Evolutionary conservation across 2,888 invertebrate species (phyloP).

Genomic region (Sinopyrophorus schimmeli): DNA sequence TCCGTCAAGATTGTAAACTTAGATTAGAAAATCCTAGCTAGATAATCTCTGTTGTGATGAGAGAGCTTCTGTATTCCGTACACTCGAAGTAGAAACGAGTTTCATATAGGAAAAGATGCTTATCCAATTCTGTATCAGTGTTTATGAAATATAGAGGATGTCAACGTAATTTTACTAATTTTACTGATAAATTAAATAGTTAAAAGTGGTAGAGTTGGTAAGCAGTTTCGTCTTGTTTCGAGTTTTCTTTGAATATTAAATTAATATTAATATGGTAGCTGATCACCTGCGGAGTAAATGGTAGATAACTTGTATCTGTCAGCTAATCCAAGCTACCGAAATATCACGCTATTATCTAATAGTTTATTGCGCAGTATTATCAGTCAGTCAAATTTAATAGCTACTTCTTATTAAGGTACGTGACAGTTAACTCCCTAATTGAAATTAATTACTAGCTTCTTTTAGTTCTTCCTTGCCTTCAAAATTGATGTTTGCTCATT

Average conservation of each 20-base stretch:
- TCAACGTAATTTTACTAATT: conserved; percentile 23
- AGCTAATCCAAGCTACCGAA: conserved; percentile 36
- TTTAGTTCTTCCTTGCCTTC: not conserved
- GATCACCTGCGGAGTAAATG: conserved; percentile 38
- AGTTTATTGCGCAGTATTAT: conserved; percentile 18
- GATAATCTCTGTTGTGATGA: conserved; percentile 22
- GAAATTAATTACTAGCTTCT: conserved; percentile 8
- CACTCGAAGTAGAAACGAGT: conserved; percentile 20
- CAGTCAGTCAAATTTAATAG: conserved; percentile 17
- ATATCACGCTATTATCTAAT: conserved; percentile 16
- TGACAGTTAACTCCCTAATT: conserved; percentile 11
- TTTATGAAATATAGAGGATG: conserved; percentile 16
- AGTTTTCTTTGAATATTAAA: conserved; percentile 16
- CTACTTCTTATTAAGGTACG: conserved; percentile 3
- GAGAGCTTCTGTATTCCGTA: conserved; percentile 32
- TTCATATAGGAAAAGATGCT: conserved; percentile 10
- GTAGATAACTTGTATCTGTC: conserved; percentile 40
- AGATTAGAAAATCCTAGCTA: conserved; percentile 26
- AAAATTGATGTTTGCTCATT: conserved; percentile 6
- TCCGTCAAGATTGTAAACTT: conserved; percentile 23
- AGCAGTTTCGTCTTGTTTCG: conserved; percentile 6
- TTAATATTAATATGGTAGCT: conserved; percentile 39
- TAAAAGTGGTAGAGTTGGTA: conserved; percentile 5
- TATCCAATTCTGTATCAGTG: conserved; percentile 5
- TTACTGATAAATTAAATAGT: conserved; percentile 17